Conservation (phyloP, 2,888 invertebrate species). For the Pelosia muscerda region DNA sequence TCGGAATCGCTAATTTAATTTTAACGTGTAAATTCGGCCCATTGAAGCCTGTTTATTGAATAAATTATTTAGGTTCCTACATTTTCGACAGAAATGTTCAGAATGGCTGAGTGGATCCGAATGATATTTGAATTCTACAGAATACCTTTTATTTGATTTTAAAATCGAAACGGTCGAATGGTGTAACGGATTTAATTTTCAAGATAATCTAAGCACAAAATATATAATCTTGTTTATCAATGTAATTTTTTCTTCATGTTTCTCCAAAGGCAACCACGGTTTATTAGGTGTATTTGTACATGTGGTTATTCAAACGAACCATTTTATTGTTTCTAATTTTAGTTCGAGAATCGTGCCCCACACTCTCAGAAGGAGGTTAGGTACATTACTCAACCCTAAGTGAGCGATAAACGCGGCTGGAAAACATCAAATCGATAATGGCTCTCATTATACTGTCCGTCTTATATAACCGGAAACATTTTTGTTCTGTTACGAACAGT, state of each 20-base stretch:
- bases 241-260: background rate
- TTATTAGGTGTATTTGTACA: background rate
- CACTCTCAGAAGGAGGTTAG: conserved; percentile 29
- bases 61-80: conserved; percentile 54
- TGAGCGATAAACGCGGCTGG: conserved; percentile 51
- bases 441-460: conserved; percentile 43
- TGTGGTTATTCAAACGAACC: background rate
- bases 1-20: conserved; percentile 56
- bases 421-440: conserved; percentile 55
- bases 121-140: conserved; percentile 38
- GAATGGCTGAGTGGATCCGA: conserved; percentile 30
- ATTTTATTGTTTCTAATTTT: conserved; percentile 46
- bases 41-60: conserved; percentile 56
- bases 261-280: too few species aligned
- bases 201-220: background rate
- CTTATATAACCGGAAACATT: conserved; percentile 39
- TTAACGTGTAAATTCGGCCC: conserved; percentile 56
- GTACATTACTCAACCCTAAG: conserved; percentile 51
- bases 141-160: conserved; percentile 30
- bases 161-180: conserved; percentile 10
- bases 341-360: conserved; percentile 27
- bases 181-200: background rate
- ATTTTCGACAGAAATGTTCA: conserved; percentile 41
- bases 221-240: background rate
- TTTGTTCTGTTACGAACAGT: conserved; percentile 23